These are phyloP conservation scores for Montipora efflorescens DNA, from an alignment of 64 coral and sea anemone genomes.

Conservation along the genomic window DNA sequence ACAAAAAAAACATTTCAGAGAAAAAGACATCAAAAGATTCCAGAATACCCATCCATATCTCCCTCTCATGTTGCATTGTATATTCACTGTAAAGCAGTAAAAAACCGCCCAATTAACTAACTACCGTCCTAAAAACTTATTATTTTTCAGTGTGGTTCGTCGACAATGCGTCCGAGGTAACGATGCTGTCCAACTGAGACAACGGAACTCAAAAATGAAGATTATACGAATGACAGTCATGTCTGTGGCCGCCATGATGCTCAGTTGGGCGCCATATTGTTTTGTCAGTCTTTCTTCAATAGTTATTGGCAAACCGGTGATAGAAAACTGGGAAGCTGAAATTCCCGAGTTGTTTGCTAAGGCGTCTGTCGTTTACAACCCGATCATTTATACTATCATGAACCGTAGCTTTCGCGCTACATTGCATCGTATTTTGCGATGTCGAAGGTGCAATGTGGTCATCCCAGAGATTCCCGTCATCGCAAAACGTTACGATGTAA, in stretches of 20 bases:
- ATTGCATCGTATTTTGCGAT: neutral
- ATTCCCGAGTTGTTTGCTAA: slow-evolving; percentile 84
- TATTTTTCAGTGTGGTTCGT: slow-evolving; percentile 29
- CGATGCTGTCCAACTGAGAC: neutral
- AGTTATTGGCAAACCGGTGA: neutral
- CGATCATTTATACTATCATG: slow-evolving; percentile 66
- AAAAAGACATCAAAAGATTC: too few relatives aligned
- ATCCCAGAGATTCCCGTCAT: neutral
- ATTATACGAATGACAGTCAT: slow-evolving; percentile 39
- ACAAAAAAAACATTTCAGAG: too few relatives aligned
- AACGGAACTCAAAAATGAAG: neutral
- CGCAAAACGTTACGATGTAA: neutral
- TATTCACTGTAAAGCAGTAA: neutral
- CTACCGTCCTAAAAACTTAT: neutral
- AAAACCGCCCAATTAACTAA: neutral
- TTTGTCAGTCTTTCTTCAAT: slow-evolving; percentile 50
- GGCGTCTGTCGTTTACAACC: slow-evolving; percentile 80
- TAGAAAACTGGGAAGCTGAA: slow-evolving; percentile 39
- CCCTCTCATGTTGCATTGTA: neutral
- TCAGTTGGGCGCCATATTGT: slow-evolving; percentile 88
- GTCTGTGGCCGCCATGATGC: slow-evolving; percentile 32
- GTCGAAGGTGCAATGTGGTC: neutral
- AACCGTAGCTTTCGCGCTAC: slow-evolving; percentile 20
- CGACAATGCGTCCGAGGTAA: neutral
- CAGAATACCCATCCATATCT: neutral